Evolutionary conservation across 2,888 invertebrate genomes (phyloP), one percentile per base, ranked within the genome.

Genomic region (Noctua pronuba): DNA sequence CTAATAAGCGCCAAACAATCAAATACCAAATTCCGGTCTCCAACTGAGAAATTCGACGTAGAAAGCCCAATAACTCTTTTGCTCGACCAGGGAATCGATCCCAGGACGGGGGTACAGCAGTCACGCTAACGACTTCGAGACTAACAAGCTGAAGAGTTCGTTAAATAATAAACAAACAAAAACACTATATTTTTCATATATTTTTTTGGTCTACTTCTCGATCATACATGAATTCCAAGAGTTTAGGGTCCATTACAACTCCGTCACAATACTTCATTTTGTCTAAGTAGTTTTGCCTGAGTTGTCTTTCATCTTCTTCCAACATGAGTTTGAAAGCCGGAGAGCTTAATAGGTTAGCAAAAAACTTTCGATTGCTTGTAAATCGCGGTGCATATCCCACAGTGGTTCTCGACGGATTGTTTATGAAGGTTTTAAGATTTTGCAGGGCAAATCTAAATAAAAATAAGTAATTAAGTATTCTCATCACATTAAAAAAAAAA

Each of bases 361-460:
- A 95, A 88, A 94, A 96, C 73, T 94, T 95, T 49, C 95, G 91
- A 80, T 96, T 95, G n/a, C 79, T 89, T 6, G 95, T 95, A 83
- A 93, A 94, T 82, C 92, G 93, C 24, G 93, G 94, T 2, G 92
- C 91, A 62, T 91, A 91, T 3, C 96, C 96, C 21, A 96, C 93
- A 4, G 96, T 96, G 1, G 96, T 96, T 88, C 92, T 94, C 18
- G 94, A 90, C 13, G 93, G 95, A 46, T 89, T 91, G 83, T 94
- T 94, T 0, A 95, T 90, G 82, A 89, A 95, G 71, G 82, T 90
- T 76, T 94, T 91, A 24, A 95, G 77, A 80, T 96, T 90, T 55
- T 95, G 94, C 16, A 86, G 79, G 62, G 91, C 72, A 83, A 94
- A 95, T 69, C 95, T 96, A 88, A 78, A 68, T 72, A 55, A 72